These are phyloP conservation scores for Rhea pennata DNA, from an alignment of 2,113 vertebrate species.

Conservation along the genomic window DNA sequence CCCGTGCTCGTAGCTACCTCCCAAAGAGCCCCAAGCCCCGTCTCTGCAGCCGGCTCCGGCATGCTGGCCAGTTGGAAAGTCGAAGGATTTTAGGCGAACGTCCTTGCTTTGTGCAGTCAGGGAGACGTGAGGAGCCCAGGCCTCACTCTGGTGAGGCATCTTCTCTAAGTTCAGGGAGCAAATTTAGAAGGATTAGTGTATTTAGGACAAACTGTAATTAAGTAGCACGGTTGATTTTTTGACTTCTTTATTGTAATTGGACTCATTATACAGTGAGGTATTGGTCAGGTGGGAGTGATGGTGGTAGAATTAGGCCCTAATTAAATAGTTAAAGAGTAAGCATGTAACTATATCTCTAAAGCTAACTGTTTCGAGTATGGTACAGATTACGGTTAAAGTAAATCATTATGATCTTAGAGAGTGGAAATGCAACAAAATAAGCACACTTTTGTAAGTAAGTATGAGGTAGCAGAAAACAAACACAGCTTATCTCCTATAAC, in stretches of 20 bases:
- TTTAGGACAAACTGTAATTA: conserved; percentile 58
- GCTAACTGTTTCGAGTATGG: accelerated
- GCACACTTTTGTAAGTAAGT: not conserved
- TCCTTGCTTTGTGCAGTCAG: not conserved
- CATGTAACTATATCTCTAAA: not conserved
- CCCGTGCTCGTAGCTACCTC: not conserved
- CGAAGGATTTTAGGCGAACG: not conserved
- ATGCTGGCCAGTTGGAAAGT: not conserved
- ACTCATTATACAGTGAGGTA: conserved; percentile 13
- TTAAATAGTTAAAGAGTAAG: conserved; percentile 42
- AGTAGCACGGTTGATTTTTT: conserved; percentile 7
- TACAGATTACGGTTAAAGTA: not conserved
- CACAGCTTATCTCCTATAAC: too few relatives aligned
- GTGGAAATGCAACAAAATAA: not conserved
- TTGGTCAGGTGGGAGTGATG: conserved; percentile 53
- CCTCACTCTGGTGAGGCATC: not conserved
- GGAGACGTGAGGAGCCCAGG: not conserved
- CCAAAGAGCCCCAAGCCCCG: accelerated
- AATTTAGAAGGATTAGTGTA: accelerated
- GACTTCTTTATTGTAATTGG: conserved; percentile 49
- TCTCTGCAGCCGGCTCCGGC: not conserved
- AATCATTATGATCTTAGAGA: not conserved
- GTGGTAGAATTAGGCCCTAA: conserved; percentile 52
- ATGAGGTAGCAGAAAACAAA: not conserved
- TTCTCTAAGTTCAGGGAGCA: not conserved